Conservation (phyloP, 2,113 vertebrate species). For the Mormyrus lacerda region DNA sequence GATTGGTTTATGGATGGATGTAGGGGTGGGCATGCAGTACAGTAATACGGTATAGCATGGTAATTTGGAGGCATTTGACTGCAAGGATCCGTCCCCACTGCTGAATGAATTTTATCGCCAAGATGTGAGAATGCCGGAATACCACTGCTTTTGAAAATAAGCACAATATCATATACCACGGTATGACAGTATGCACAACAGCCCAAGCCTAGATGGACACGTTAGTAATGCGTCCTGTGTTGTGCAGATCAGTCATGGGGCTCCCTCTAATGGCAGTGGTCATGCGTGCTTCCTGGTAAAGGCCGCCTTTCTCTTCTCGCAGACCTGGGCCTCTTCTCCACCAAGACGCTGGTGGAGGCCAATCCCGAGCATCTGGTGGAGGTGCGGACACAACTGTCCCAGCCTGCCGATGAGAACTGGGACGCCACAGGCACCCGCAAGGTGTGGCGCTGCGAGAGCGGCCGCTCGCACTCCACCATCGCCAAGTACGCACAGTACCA, state of each 20-base stretch:
- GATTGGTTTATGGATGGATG: not conserved
- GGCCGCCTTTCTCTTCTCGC: not conserved
- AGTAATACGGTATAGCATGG: not conserved
- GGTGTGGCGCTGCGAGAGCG: constrained; percentile 97
- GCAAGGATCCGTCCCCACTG: not conserved
- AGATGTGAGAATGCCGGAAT: not conserved
- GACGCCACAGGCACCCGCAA: constrained; percentile 86
- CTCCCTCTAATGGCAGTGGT: not conserved
- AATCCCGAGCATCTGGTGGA: constrained; percentile 96
- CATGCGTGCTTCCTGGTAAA: not conserved
- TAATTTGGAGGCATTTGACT: not conserved
- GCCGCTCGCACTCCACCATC: constrained; percentile 92
- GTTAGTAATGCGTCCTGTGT: not conserved
- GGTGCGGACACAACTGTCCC: constrained; percentile 88
- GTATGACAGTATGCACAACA: too few species aligned
- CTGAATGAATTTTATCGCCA: not conserved
- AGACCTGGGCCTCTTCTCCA: constrained; percentile 97
- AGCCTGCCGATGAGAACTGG: constrained; percentile 97
- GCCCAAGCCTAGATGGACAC: too few species aligned
- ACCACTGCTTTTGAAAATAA: too few species aligned
- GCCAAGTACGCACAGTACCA: constrained; percentile 97
- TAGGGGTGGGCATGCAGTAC: not conserved
- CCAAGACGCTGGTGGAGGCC: constrained; percentile 94
- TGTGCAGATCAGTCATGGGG: not conserved
- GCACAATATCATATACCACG: too few species aligned